Percentiles rank a stretch among this genome's conserved stretches.
Conservation (phyloP, 30 jellyfish, hydroid and myxozoan genomes). For the Aurelia sp. region DNA sequence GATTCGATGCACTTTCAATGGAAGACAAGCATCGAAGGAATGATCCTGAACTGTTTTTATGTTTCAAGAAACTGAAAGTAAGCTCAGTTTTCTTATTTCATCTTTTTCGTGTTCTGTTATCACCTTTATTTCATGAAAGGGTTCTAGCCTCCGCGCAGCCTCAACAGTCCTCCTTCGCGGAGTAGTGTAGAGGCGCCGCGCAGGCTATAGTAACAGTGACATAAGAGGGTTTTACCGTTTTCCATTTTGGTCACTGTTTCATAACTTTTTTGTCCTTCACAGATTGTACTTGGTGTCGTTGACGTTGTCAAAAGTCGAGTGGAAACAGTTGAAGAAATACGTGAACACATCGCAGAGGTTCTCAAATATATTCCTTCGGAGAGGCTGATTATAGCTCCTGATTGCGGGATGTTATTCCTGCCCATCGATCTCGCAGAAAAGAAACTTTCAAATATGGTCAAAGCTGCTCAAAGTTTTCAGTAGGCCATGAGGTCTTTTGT, state of each 20-base stretch:
- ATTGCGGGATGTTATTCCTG: constrained; percentile 83
- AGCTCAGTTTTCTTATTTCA: not conserved
- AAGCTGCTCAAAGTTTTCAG: constrained; percentile 68
- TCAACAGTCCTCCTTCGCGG: no score
- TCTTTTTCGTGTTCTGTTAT: not conserved
- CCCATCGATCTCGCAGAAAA: constrained; percentile 66
- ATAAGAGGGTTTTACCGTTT: not conserved
- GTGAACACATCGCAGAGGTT: constrained; percentile 79
- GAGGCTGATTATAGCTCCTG: constrained; percentile 83
- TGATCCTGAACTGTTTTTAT: constrained; percentile 58
- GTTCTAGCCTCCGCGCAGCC: not conserved
- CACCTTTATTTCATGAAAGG: not conserved
- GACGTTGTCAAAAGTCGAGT: constrained; percentile 89
- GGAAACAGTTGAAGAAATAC: constrained; percentile 83
- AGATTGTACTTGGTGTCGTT: constrained; percentile 87
- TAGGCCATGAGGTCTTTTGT: not conserved
- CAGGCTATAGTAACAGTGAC: no score
- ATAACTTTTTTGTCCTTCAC: not conserved
- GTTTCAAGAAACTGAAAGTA: constrained; percentile 74
- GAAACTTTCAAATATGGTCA: constrained; percentile 75
- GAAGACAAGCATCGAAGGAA: constrained; percentile 92
- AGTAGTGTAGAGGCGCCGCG: no score
- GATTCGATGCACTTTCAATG: constrained; percentile 85
- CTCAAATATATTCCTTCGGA: constrained; percentile 70
- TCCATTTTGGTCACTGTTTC: not conserved